Evolutionary conservation across 1,140 invertebrate genomes (phyloP).

Genomic region (Sminthurides bifidus): DNA sequence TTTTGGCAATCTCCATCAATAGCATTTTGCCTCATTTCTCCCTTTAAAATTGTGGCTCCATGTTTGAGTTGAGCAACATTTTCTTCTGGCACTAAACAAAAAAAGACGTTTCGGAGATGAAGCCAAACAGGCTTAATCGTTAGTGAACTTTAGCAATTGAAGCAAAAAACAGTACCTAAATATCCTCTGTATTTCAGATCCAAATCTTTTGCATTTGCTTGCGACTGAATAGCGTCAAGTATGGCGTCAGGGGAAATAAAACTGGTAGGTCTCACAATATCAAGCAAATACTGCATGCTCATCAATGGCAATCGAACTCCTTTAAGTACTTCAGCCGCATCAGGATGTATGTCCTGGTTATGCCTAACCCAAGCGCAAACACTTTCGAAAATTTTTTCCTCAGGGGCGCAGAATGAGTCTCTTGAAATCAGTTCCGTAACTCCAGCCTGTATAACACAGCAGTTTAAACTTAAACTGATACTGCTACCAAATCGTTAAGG

Average conservation of each 20-base stretch:
- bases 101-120: slow-evolving; percentile 10
- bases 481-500: neutral
- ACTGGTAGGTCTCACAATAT: slow-evolving; percentile 69
- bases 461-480: neutral
- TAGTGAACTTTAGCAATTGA: neutral
- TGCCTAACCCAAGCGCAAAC: slow-evolving; percentile 51
- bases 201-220: slow-evolving; percentile 60
- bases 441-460: slow-evolving; percentile 45
- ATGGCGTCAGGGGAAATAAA: slow-evolving; percentile 79
- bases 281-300: slow-evolving; percentile 70
- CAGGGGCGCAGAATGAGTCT: slow-evolving; percentile 90
- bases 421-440: slow-evolving; percentile 71
- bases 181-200: slow-evolving; percentile 69
- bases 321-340: slow-evolving; percentile 22
- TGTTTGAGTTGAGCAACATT: slow-evolving; percentile 71
- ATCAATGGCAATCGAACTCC: slow-evolving; percentile 75
- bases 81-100: slow-evolving; percentile 63
- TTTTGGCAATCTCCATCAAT: slow-evolving; percentile 74
- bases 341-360: slow-evolving; percentile 52
- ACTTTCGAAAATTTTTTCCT: slow-evolving; percentile 87
- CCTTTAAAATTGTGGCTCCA: slow-evolving; percentile 68
- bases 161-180: slow-evolving; percentile 41
- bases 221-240: slow-evolving; percentile 77
- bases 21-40: slow-evolving; percentile 73
- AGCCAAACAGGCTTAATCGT: neutral